A percentile compares a stretch with the other conserved stretches of the same genome.
Evolutionary conservation across 2,113 vertebrate species (phyloP).

Genomic region (Pogona vitticeps): DNA sequence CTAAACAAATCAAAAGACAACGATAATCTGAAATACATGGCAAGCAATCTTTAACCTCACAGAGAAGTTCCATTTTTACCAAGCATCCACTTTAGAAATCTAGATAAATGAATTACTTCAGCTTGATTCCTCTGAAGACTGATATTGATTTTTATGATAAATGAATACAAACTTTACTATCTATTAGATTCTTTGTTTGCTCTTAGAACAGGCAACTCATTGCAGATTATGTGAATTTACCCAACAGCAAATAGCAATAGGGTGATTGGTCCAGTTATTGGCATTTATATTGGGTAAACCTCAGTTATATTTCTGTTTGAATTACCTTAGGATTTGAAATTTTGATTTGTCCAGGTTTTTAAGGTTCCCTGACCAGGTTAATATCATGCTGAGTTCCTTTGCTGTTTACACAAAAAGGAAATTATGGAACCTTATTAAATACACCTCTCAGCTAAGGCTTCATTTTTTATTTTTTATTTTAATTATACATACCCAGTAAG

Average conservation of each 20-base stretch:
- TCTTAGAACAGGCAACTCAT: conserved; percentile 38
- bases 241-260: conserved; percentile 49
- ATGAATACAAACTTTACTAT: conserved; percentile 67
- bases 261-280: conserved; percentile 39
- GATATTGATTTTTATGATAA: conserved; percentile 72
- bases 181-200: conserved; percentile 63
- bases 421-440: conserved; percentile 26
- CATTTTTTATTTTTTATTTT: neutral
- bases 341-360: conserved; percentile 50
- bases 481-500: neutral
- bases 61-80: conserved; percentile 42
- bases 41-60: conserved; percentile 64
- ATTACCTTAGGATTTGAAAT: conserved; percentile 50
- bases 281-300: conserved; percentile 59
- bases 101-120: conserved; percentile 70
- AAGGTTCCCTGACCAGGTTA: conserved; percentile 53
- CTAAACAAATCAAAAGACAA: conserved; percentile 55
- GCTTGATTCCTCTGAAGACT: conserved; percentile 63
- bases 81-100: conserved; percentile 62
- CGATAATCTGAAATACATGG: conserved; percentile 52
- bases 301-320: conserved; percentile 64
- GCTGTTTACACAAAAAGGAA: conserved; percentile 52
- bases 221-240: conserved; percentile 61
- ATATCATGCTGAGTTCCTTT: conserved; percentile 52
- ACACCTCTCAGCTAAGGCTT: neutral